These are phyloP conservation scores for Sebastes kiyomatsui DNA, from an alignment of 2,797 vertebrate genomes.

Conservation along the genomic window DNA sequence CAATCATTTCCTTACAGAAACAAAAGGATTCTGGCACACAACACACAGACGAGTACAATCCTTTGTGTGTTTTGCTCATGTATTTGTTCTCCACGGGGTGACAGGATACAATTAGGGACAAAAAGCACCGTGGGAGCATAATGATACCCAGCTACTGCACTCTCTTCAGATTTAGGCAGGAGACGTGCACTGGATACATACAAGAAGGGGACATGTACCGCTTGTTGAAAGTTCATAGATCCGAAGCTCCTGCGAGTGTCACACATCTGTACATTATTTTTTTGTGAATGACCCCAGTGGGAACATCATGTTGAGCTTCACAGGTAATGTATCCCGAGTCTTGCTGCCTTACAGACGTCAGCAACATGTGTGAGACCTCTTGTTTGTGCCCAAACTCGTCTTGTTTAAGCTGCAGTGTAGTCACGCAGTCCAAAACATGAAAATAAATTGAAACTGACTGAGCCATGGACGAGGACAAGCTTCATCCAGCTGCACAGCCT, in stretches of 20 bases:
- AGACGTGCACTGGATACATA: conserved; percentile 20
- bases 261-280: not conserved
- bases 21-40: conserved; percentile 52
- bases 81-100: conserved; percentile 71
- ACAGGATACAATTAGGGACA: conserved; percentile 84
- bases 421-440: not conserved
- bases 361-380: not conserved
- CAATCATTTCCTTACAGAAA: conserved; percentile 61
- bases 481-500: not conserved
- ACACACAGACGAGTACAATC: conserved; percentile 37
- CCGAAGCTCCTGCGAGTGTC: not conserved
- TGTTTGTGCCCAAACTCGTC: not conserved
- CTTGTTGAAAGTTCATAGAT: conserved; percentile 8
- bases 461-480: not conserved
- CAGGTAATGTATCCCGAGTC: not conserved
- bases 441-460: not conserved
- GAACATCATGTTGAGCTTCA: not conserved
- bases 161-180: conserved; percentile 43
- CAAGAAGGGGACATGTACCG: not conserved
- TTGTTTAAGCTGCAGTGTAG: not conserved
- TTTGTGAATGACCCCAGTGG: not conserved
- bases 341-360: not conserved
- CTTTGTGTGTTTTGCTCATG: conserved; percentile 53
- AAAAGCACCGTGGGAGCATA: conserved; percentile 79
- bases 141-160: conserved; percentile 77